These are phyloP conservation scores for Scarus forsteni DNA, from an alignment of 2,797 vertebrate species.

Conservation along the genomic window DNA sequence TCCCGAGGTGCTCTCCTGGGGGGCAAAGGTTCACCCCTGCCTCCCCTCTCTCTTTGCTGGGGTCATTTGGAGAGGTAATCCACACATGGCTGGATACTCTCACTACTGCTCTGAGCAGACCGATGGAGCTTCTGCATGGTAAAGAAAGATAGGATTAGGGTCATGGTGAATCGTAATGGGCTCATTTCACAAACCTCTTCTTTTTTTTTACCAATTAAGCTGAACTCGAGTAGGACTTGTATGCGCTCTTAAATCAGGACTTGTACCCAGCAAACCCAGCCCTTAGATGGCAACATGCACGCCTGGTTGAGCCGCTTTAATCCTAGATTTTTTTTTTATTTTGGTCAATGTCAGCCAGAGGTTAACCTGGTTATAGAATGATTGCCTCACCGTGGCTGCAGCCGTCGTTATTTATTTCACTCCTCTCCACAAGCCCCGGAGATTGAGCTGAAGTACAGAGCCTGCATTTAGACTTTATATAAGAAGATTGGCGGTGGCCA, in stretches of 20 bases:
- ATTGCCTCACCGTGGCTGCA: slow-evolving; percentile 70
- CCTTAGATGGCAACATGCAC: slow-evolving; percentile 53
- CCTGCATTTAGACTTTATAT: slow-evolving; percentile 83
- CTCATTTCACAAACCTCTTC: slow-evolving; percentile 57
- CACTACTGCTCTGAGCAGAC: slow-evolving; percentile 34
- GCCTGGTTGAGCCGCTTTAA: slow-evolving; percentile 66
- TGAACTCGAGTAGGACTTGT: slow-evolving; percentile 44
- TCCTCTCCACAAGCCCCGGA: slow-evolving; percentile 62
- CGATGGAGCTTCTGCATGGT: slow-evolving; percentile 36
- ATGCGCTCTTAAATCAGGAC: slow-evolving; percentile 28
- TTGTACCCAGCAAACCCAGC: slow-evolving; percentile 43
- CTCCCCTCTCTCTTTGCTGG: slow-evolving; percentile 37
- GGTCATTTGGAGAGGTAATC: slow-evolving; percentile 77
- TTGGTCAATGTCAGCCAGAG: slow-evolving; percentile 78
- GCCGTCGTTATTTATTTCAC: slow-evolving; percentile 78
- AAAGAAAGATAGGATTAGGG: slow-evolving; percentile 62
- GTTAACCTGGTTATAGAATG: slow-evolving; percentile 78
- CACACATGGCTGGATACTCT: slow-evolving; percentile 78
- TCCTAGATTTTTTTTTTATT: slow-evolving; percentile 52
- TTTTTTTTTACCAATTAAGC: slow-evolving; percentile 56
- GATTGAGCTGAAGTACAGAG: slow-evolving; percentile 78
- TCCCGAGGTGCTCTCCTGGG: slow-evolving; percentile 73
- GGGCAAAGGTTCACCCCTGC: slow-evolving; percentile 62
- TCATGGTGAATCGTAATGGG: slow-evolving; percentile 60
- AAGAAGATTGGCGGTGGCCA: slow-evolving; percentile 77